These are phyloP conservation scores for Benthosema pterotum DNA, from an alignment of 2,797 vertebrate genomes.

Conservation along the genomic window DNA sequence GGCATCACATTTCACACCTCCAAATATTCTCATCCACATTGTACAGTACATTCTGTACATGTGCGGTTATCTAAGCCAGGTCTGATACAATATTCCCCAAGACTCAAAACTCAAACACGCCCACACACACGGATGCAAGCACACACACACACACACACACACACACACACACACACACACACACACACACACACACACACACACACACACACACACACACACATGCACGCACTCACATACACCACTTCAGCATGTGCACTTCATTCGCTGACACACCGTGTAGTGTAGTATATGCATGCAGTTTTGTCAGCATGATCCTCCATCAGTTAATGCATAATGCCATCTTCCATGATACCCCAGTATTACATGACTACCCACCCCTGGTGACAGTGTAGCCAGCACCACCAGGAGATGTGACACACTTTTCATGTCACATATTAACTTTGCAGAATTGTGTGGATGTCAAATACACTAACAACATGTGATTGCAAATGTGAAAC, in stretches of 20 bases:
- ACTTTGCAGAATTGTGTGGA: conserved; percentile 50
- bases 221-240: not conserved
- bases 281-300: conserved; percentile 62
- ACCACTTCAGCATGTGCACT: conserved; percentile 2
- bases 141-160: not conserved
- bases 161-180: conserved; percentile 21
- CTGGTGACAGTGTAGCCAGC: conserved; percentile 64
- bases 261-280: conserved; percentile 26
- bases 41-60: too few species aligned
- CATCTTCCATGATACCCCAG: conserved; percentile 52
- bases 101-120: conserved; percentile 4
- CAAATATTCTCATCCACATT: too few species aligned
- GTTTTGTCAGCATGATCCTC: conserved; percentile 64
- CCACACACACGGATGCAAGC: conserved; percentile 15
- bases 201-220: conserved; percentile 15
- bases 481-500: conserved; percentile 30
- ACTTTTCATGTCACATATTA: conserved; percentile 52
- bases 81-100: too few species aligned
- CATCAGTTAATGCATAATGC: conserved; percentile 53
- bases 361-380: conserved; percentile 32
- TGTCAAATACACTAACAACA: conserved; percentile 27
- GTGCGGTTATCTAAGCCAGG: too few species aligned
- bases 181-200: conserved; percentile 9
- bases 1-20: too few species aligned
- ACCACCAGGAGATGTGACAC: conserved; percentile 58